Evolutionary conservation across 2,888 invertebrate species (phyloP).

Genomic region (Thysanoteuthis rhombus): DNA sequence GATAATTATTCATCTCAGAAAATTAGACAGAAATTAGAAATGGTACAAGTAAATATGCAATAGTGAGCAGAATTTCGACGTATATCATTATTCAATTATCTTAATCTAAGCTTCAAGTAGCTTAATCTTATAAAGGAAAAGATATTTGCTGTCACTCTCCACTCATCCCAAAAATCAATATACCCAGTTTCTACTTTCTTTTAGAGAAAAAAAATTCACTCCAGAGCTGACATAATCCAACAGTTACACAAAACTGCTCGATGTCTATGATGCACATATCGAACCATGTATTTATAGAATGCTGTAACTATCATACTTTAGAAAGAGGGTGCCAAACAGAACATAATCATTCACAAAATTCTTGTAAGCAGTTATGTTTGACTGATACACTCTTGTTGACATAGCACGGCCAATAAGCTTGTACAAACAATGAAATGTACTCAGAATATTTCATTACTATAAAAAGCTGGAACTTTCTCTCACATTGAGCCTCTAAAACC

Average conservation of each 20-base stretch:
- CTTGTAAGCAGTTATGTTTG: neutral
- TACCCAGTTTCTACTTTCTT: neutral
- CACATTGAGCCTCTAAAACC: neutral
- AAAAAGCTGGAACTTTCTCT: neutral
- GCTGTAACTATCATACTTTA: neutral
- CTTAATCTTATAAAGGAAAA: too few species aligned
- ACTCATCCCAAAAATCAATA: neutral
- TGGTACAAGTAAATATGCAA: too few species aligned
- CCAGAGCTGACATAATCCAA: neutral
- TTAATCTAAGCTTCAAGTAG: too few species aligned
- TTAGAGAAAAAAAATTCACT: neutral
- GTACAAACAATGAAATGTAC: neutral
- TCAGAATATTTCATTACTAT: neutral
- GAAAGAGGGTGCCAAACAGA: neutral
- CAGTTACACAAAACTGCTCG: neutral
- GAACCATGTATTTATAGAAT: neutral
- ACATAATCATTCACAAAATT: neutral
- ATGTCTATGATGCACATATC: neutral
- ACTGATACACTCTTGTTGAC: neutral
- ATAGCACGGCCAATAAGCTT: neutral
- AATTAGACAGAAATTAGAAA: too few species aligned
- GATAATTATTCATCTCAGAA: too few species aligned
- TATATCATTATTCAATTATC: too few species aligned
- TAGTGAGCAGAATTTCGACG: too few species aligned
- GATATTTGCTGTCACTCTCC: too few species aligned